phyloP scores from a whole-genome alignment of 1,140 invertebrate species.

The Lethrus apterus region DNA sequence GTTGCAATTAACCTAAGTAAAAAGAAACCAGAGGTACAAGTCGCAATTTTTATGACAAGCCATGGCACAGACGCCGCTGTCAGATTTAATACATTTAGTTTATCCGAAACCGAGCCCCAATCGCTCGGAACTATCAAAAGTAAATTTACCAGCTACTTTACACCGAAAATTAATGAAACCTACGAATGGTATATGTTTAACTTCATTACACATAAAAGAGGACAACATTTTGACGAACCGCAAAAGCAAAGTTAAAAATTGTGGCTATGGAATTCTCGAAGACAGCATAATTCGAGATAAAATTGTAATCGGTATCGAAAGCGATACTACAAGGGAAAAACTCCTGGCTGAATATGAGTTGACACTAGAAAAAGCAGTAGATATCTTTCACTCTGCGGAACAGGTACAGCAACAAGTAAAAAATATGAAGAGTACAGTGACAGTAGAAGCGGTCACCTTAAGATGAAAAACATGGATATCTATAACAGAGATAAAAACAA shows the following conservation, averaged over 20 bases:
- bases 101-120: neutral
- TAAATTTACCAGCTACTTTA: neutral
- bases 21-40: conserved; percentile 1
- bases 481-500: too few relatives aligned
- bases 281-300: neutral
- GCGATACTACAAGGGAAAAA: too few relatives aligned
- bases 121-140: neutral
- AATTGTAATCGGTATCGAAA: too few relatives aligned
- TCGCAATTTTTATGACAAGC: neutral
- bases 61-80: neutral
- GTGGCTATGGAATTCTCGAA: neutral
- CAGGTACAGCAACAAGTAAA: too few relatives aligned
- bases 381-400: too few relatives aligned
- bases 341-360: too few relatives aligned
- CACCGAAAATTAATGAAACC: neutral
- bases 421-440: too few relatives aligned
- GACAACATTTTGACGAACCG: neutral
- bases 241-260: neutral
- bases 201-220: neutral
- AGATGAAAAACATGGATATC: too few relatives aligned
- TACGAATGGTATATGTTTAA: neutral
- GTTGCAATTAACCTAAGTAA: neutral
- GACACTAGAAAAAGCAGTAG: too few relatives aligned
- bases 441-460: too few relatives aligned
- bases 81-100: neutral